Conservation (phyloP, 2,113 vertebrate genomes). For the Melanocharis versteri region DNA sequence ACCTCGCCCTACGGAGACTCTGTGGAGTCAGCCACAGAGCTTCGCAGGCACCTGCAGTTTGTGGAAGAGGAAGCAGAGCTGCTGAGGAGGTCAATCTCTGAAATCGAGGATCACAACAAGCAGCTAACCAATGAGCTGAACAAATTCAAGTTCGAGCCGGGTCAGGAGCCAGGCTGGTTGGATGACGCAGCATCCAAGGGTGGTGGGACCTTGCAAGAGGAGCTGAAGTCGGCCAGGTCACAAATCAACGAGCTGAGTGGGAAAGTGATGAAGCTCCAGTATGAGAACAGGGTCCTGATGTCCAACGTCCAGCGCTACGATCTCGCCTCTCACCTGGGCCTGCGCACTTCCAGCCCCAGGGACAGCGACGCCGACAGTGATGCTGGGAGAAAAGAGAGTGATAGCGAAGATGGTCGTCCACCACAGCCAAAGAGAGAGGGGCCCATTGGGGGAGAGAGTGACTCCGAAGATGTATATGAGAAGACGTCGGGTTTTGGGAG, state of each 20-base stretch:
- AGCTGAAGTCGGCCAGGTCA: slow-evolving; percentile 85
- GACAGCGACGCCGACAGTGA: slow-evolving; percentile 88
- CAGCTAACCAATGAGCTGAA: slow-evolving; percentile 90
- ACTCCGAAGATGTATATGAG: slow-evolving; percentile 91
- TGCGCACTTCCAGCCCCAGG: slow-evolving; percentile 81
- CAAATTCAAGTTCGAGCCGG: slow-evolving; percentile 89
- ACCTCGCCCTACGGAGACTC: slow-evolving; percentile 89
- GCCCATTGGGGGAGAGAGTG: slow-evolving; percentile 91
- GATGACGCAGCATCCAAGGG: slow-evolving; percentile 51
- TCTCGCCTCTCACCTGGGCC: slow-evolving; percentile 83
- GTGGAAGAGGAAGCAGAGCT: slow-evolving; percentile 97
- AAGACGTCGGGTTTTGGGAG: slow-evolving; percentile 91
- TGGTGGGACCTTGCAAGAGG: slow-evolving; percentile 79
- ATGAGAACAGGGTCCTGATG: slow-evolving; percentile 92
- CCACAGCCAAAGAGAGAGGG: slow-evolving; percentile 91
- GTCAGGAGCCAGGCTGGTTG: slow-evolving; percentile 67
- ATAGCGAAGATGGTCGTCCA: slow-evolving; percentile 79
- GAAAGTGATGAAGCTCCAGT: slow-evolving; percentile 95
- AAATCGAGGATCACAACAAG: slow-evolving; percentile 96
- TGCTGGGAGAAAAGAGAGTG: slow-evolving; percentile 79
- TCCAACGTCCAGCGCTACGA: slow-evolving; percentile 91
- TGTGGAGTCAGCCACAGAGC: slow-evolving; percentile 85
- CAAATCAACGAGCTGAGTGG: slow-evolving; percentile 92
- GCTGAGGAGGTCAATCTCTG: slow-evolving; percentile 89
- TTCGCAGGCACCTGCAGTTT: slow-evolving; percentile 92